These are phyloP conservation scores for Leptopilina drosophilae DNA, from an alignment of 2,888 invertebrate genomes.

Conservation along the genomic window DNA sequence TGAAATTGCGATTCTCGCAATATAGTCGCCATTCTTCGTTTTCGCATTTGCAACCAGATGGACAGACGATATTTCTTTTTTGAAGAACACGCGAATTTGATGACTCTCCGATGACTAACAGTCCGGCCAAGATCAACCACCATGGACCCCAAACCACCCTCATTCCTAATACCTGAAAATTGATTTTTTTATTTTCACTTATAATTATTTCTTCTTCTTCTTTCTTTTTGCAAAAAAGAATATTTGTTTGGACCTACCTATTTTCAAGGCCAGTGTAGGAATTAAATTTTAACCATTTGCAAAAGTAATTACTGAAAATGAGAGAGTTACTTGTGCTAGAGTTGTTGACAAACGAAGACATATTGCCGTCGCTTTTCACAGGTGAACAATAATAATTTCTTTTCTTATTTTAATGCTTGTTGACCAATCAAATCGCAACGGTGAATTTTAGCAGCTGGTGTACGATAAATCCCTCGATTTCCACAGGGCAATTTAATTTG, in stretches of 20 bases:
- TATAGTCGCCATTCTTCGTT: conserved; percentile 68
- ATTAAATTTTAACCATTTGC: conserved; percentile 42
- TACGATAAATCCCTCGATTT: conserved; percentile 11
- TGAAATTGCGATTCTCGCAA: conserved; percentile 65
- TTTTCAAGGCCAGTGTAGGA: conserved; percentile 32
- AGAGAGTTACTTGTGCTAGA: conserved; percentile 12
- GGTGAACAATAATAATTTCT: neutral
- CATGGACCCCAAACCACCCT: conserved; percentile 63
- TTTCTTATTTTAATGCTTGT: neutral
- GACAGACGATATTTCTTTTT: conserved; percentile 63
- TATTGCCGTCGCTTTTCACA: conserved; percentile 30
- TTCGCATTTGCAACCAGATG: conserved; percentile 74
- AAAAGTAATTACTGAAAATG: conserved; percentile 36
- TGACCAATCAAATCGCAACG: conserved; percentile 25
- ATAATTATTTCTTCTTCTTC: neutral
- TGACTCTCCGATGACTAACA: conserved; percentile 51
- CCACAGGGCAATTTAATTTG: neutral
- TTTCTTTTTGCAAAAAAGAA: neutral
- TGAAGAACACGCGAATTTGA: conserved; percentile 44
- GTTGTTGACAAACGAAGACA: conserved; percentile 9
- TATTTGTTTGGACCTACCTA: conserved; percentile 30
- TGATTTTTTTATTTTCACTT: conserved; percentile 34
- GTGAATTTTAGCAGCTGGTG: neutral
- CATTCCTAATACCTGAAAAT: conserved; percentile 70
- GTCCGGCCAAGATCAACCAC: conserved; percentile 56